A percentile compares a stretch with the other conserved stretches of the same genome.
Evolutionary conservation across 2,888 invertebrate species (phyloP).

Genomic region (Dicroscelio sp.): DNA sequence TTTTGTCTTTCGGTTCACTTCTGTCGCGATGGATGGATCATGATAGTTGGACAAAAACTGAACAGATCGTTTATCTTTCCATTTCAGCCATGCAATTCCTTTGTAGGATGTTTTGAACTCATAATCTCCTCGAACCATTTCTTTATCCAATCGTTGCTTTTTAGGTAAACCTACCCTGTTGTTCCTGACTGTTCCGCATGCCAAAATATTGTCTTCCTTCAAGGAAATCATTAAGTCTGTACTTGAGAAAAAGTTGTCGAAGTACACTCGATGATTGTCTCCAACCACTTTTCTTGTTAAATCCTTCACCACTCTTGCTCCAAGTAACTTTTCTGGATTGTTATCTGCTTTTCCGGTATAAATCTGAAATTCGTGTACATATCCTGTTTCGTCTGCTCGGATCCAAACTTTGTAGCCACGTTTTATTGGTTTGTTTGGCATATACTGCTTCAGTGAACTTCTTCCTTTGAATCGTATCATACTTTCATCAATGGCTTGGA

Average conservation of each 20-base stretch:
- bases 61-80: constrained; percentile 86
- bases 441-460: constrained; percentile 51
- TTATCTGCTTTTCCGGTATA: constrained; percentile 86
- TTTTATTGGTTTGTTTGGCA: constrained; percentile 57
- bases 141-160: too few species aligned
- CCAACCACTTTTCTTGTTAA: constrained; percentile 75
- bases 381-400: constrained; percentile 48
- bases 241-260: constrained; percentile 71
- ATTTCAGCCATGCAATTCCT: constrained; percentile 86
- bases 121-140: constrained; percentile 51
- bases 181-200: constrained; percentile 68
- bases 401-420: constrained; percentile 62
- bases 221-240: constrained; percentile 49
- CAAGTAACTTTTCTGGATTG: constrained; percentile 79
- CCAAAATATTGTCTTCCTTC: constrained; percentile 63
- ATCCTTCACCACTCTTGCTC: constrained; percentile 83
- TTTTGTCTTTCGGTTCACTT: constrained; percentile 82
- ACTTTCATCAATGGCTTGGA: constrained; percentile 59
- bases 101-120: constrained; percentile 61
- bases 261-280: constrained; percentile 63
- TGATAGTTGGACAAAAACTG: constrained; percentile 82
- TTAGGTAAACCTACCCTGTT: constrained; percentile 54
- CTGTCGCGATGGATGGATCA: constrained; percentile 72
- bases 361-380: constrained; percentile 83
- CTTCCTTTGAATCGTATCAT: constrained; percentile 62